These are phyloP conservation scores for Epirrita christyi DNA, from an alignment of 2,888 invertebrate genomes.

Conservation along the genomic window DNA sequence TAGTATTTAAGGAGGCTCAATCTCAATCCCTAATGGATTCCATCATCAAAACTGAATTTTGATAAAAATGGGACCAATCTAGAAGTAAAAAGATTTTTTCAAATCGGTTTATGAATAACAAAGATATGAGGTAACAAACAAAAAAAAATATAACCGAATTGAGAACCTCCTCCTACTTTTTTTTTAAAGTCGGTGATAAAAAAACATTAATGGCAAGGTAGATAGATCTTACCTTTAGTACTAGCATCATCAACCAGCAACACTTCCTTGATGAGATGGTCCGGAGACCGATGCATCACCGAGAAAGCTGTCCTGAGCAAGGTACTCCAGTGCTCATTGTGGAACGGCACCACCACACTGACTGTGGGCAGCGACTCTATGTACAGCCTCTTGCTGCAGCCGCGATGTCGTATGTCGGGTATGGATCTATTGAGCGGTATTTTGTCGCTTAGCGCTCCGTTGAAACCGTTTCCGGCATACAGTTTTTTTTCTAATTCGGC, in stretches of 20 bases:
- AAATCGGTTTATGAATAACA: no score
- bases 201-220: no score
- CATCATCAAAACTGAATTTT: no score
- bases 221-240: constrained; percentile 88
- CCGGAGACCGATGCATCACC: constrained; percentile 93
- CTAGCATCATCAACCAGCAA: constrained; percentile 95
- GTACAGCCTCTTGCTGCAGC: constrained; percentile 89
- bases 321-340: constrained; percentile 96
- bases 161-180: no score
- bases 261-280: constrained; percentile 91
- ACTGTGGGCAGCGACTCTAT: constrained; percentile 89
- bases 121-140: no score
- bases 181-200: no score
- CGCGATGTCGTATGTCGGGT: constrained; percentile 89
- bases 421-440: constrained; percentile 94
- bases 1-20: no score
- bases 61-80: no score
- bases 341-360: constrained; percentile 97
- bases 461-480: constrained; percentile 96
- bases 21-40: no score
- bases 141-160: no score
- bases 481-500: constrained; percentile 87
- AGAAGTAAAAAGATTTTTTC: no score
- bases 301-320: constrained; percentile 91
- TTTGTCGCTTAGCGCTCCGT: constrained; percentile 95